These are phyloP conservation scores for Heterotis niloticus DNA, from an alignment of 2,113 vertebrate species.

Conservation along the genomic window DNA sequence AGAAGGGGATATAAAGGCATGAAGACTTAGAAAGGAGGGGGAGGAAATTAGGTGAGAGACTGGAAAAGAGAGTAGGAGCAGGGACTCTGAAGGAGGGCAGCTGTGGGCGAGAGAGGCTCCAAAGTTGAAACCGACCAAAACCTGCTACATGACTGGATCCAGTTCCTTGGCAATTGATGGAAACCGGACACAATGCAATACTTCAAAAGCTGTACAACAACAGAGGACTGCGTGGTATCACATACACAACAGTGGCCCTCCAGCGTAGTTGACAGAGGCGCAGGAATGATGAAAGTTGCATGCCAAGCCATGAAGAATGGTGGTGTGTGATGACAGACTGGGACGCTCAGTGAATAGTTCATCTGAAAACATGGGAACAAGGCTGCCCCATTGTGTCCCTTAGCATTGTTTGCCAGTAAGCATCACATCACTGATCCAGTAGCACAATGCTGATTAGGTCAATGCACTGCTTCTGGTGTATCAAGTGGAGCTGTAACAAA, in stretches of 20 bases:
- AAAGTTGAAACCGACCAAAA: neutral
- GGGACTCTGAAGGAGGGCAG: neutral
- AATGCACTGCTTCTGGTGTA: too few species aligned
- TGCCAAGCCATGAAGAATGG: neutral
- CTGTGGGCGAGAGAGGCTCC: neutral
- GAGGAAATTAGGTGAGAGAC: neutral
- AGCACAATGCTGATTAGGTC: too few species aligned
- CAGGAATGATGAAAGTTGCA: conserved; percentile 3
- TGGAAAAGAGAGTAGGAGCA: neutral
- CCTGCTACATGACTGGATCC: neutral
- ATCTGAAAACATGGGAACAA: neutral
- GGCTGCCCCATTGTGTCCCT: neutral
- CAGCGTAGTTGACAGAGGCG: neutral
- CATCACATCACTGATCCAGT: neutral
- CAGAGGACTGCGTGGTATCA: neutral
- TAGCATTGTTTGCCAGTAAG: neutral
- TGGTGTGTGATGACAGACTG: conserved; percentile 11
- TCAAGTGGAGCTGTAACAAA: too few species aligned
- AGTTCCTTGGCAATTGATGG: neutral
- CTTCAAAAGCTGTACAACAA: neutral
- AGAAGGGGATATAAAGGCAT: neutral
- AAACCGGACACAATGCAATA: neutral
- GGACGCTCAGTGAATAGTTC: conserved; percentile 13
- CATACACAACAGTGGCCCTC: neutral
- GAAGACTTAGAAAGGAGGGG: neutral